phyloP scores from a whole-genome alignment of 2,113 vertebrate genomes.

The Argyrosomus japonicus region DNA sequence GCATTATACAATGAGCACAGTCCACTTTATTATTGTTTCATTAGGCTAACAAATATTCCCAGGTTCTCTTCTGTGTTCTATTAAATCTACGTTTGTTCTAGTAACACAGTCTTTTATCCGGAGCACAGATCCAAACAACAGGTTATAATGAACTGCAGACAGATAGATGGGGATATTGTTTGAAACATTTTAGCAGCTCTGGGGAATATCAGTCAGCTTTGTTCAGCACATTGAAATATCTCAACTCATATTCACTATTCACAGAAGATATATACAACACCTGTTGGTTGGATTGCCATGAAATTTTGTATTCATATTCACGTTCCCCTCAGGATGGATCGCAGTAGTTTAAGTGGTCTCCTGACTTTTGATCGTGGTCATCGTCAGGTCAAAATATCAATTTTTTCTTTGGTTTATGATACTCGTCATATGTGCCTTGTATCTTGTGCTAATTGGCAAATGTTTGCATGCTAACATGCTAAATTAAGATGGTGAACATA shows the following conservation, averaged over 20 bases:
- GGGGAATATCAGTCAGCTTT: neutral
- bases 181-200: neutral
- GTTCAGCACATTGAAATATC: neutral
- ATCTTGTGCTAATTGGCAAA: neutral
- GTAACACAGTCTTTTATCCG: neutral
- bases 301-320: neutral
- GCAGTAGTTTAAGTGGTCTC: neutral
- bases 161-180: neutral
- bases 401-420: neutral
- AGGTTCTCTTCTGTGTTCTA: neutral
- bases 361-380: neutral
- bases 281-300: neutral
- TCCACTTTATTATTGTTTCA: conserved; percentile 31
- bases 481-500: neutral
- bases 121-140: neutral
- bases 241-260: neutral
- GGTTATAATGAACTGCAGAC: neutral
- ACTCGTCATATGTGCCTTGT: neutral
- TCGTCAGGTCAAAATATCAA: neutral
- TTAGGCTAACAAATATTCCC: conserved; percentile 2
- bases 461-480: neutral
- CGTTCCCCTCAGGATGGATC: neutral
- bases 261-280: neutral
- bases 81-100: neutral
- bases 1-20: neutral